Evolutionary conservation across 2,888 invertebrate genomes (phyloP).

Genomic region (Norana najaformis): DNA sequence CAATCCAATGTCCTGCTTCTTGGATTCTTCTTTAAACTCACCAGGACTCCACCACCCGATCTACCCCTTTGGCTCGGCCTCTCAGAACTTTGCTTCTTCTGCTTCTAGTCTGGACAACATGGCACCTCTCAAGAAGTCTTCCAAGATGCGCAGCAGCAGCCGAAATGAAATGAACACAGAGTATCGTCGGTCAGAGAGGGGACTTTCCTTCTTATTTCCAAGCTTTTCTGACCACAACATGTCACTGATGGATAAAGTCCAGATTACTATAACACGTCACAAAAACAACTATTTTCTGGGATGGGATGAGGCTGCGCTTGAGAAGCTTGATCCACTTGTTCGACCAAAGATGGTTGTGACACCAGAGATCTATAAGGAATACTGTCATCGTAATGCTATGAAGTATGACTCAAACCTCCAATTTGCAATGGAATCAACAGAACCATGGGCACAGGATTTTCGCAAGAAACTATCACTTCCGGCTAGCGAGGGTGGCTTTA

Average conservation of each 20-base stretch:
- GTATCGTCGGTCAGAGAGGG: conserved; percentile 43
- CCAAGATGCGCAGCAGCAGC: conserved; percentile 25
- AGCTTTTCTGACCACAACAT: conserved; percentile 43
- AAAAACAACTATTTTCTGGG: conserved; percentile 48
- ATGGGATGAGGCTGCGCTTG: conserved; percentile 42
- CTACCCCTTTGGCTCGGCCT: conserved; percentile 3
- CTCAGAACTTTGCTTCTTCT: conserved; percentile 18
- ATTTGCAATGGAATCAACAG: conserved; percentile 44
- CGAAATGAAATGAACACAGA: conserved; percentile 9
- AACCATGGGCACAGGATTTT: conserved; percentile 43
- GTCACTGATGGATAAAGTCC: conserved; percentile 43
- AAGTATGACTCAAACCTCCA: conserved; percentile 46
- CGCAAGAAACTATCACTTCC: conserved; percentile 39
- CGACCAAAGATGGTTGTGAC: conserved; percentile 45
- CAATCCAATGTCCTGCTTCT: conserved; percentile 25
- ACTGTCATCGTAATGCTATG: conserved; percentile 46
- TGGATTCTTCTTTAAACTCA: conserved; percentile 13
- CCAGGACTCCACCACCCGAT: neutral
- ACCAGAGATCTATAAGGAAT: conserved; percentile 45
- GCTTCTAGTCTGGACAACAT: neutral
- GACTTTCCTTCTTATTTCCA: conserved; percentile 43
- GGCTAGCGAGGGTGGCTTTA: conserved; percentile 43
- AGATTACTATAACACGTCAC: conserved; percentile 45
- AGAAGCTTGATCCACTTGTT: conserved; percentile 42
- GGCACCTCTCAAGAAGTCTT: neutral